Percentiles rank a stretch among this genome's conserved stretches.
Conservation (phyloP, 2,888 invertebrate species). For the Nesidiocoris tenuis region DNA sequence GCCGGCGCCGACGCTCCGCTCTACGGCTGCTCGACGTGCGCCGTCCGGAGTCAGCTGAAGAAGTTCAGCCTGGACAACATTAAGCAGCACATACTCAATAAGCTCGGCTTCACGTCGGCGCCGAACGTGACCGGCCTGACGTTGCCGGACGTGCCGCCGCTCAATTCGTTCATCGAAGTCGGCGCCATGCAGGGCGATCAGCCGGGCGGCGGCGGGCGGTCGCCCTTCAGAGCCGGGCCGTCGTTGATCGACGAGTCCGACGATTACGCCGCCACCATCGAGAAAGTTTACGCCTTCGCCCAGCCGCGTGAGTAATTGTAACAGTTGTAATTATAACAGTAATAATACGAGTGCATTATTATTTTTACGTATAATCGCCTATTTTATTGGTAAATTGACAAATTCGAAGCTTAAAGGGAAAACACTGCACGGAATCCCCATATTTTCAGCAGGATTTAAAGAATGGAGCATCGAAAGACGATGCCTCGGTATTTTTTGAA, state of each 20-base stretch:
- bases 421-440: too few species aligned
- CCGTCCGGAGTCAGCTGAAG: constrained; percentile 61
- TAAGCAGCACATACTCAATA: constrained; percentile 62
- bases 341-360: too few species aligned
- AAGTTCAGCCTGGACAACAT: constrained; percentile 61
- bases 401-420: too few species aligned
- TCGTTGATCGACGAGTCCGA: constrained; percentile 60
- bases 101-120: constrained; percentile 61
- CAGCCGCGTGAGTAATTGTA: constrained; percentile 53
- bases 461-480: too few species aligned
- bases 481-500: too few species aligned
- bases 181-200: constrained; percentile 57
- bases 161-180: constrained; percentile 45
- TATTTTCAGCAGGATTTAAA: too few species aligned
- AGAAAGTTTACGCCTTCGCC: constrained; percentile 69
- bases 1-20: constrained; percentile 36
- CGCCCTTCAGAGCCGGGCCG: constrained; percentile 47
- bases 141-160: constrained; percentile 56
- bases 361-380: too few species aligned
- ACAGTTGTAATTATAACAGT: neutral
- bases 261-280: constrained; percentile 67
- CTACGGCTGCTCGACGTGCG: constrained; percentile 59
- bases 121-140: constrained; percentile 63
- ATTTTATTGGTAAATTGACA: too few species aligned
- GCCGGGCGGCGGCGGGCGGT: constrained; percentile 50